Percentiles rank a stretch among this genome's conserved stretches.
Conservation (phyloP, 1,140 invertebrate genomes). For the Theocolax elegans region DNA sequence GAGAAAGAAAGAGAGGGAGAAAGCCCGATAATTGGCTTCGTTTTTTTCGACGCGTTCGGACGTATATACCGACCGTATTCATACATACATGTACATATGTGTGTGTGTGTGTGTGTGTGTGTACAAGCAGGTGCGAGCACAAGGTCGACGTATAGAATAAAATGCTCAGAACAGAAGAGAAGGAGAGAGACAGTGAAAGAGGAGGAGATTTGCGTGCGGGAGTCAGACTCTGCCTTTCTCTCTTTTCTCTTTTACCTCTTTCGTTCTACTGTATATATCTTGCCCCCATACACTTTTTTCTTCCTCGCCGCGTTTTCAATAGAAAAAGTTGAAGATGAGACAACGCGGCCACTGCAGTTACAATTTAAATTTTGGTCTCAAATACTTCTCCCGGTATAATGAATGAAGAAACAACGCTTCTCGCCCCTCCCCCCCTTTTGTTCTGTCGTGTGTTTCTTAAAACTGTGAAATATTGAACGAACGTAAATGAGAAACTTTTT, state of each 20-base stretch:
- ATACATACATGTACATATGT: background rate
- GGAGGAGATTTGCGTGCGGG: constrained; percentile 3
- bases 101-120: no score
- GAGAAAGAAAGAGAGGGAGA: background rate
- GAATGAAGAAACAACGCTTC: no score
- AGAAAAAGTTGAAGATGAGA: background rate
- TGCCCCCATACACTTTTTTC: background rate
- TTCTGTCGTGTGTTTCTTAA: no score
- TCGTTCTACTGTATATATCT: background rate
- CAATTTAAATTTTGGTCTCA: background rate
- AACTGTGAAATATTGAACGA: no score
- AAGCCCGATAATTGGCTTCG: constrained; percentile 15
- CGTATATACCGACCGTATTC: background rate
- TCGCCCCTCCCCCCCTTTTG: no score
- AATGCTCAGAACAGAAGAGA: background rate
- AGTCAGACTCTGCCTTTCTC: constrained; percentile 1
- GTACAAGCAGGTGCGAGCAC: background rate
- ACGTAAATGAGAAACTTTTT: no score
- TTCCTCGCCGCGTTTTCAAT: background rate
- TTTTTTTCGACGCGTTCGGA: constrained; percentile 1
- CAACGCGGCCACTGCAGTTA: background rate
- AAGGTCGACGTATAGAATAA: constrained; percentile 4
- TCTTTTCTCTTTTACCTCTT: background rate
- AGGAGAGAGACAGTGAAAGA: background rate
- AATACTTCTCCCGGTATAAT: no score